Conservation (phyloP, 2,797 vertebrate species). For the Sebastes aleutianus region DNA sequence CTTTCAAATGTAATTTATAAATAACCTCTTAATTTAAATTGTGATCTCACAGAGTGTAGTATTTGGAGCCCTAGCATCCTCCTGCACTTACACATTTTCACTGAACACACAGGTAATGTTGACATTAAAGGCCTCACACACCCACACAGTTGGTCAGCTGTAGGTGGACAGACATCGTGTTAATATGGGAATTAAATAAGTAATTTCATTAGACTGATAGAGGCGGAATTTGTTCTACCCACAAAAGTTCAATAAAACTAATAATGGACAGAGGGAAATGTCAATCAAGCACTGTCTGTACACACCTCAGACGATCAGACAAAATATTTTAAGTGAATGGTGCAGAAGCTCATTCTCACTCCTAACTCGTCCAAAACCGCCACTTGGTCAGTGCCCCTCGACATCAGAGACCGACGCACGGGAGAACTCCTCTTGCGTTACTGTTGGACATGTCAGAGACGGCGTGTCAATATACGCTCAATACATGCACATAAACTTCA, state of each 20-base stretch:
- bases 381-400: no score
- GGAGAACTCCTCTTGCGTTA: no score
- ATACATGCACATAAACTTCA: accelerated
- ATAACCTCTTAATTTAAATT: neutral
- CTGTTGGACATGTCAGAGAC: no score
- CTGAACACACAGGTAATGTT: no score
- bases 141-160: no score
- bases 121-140: no score
- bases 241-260: neutral
- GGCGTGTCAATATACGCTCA: no score
- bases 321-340: no score
- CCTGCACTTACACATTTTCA: no score
- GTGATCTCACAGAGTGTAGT: neutral
- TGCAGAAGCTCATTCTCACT: no score
- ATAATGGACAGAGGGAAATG: neutral
- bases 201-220: neutral
- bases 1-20: neutral
- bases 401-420: no score
- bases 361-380: no score
- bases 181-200: neutral
- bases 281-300: neutral
- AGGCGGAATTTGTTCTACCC: neutral
- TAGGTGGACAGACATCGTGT: neutral
- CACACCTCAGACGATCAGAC: neutral
- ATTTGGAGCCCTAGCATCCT: neutral